A percentile compares a stretch with the other conserved stretches of the same genome.
phyloP scores from a whole-genome alignment of 2,113 vertebrate species.

The Cepphus grylle region DNA sequence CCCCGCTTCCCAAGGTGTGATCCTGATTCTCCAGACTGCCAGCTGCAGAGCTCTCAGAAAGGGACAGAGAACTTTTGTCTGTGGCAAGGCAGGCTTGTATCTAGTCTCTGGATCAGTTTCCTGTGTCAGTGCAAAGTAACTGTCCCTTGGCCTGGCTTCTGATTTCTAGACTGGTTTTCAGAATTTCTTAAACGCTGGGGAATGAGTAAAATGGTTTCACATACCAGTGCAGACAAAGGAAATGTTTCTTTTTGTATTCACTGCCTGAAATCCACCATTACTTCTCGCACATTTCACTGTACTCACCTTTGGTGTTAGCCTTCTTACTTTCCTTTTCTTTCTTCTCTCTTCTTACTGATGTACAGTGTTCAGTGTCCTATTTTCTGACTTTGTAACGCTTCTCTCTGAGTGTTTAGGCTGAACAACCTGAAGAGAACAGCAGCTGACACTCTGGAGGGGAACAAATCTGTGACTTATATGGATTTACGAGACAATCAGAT shows the following conservation, averaged over 20 bases:
- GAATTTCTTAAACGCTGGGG: neutral
- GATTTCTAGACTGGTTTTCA: neutral
- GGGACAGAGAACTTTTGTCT: neutral
- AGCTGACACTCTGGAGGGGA: conserved; percentile 76
- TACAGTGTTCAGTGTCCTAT: neutral
- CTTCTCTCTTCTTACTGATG: neutral
- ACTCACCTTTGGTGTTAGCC: neutral
- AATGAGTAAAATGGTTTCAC: neutral
- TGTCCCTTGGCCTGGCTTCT: neutral
- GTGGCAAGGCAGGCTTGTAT: neutral
- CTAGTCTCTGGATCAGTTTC: neutral
- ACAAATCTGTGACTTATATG: conserved; percentile 85
- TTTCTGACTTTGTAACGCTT: conserved; percentile 26
- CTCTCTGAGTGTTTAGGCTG: conserved; percentile 76
- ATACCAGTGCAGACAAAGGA: neutral
- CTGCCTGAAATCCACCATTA: neutral
- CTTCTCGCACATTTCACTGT: neutral
- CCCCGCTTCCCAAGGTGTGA: neutral
- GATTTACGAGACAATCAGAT: conserved; percentile 91
- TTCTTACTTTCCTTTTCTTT: neutral
- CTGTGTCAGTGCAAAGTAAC: neutral
- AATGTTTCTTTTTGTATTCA: neutral
- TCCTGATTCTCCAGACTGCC: neutral
- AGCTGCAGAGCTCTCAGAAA: neutral
- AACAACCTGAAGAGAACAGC: conserved; percentile 81